Base-by-base conservation (phyloP, 2,797 vertebrate genomes). In the Octomys mimax region DNA sequence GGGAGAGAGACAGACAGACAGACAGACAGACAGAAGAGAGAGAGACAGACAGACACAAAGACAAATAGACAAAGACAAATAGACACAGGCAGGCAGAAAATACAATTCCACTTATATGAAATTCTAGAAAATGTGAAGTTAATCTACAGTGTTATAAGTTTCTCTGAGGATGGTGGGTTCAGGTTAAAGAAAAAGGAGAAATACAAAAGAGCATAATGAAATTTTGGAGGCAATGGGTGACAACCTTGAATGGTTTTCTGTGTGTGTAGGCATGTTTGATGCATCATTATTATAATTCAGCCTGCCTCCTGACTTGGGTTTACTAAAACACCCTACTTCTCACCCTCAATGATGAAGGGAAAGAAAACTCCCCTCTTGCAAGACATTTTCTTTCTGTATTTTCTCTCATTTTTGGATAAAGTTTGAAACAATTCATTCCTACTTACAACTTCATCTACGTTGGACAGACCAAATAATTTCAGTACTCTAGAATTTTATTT, bases 101-200 rank as follows among this genome's bases (percentile, higher is more conserved):
- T 39, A 26, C 39, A 71, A 36, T 62, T 71, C 64, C 54, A 89
- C 49, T 52, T 66, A 66, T 24, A 61, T 46, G 59, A 70, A 83
- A 90, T 83, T 78, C 19, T 70, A 78, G 42, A 90, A 78, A 90
- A 87, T 90, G 14, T 18, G 85, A 46, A 82, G 7, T 46, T 57
- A 64, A 57, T 46, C 57, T 77, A 6, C 8, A 61, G 19, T 54
- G 14, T 82, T 22, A 82, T 66, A 61, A 79, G 42, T 8, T 36
- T 73, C 46, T 75, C 39, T 92, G 49, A 33, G 46, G 31, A 49
- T 79, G 4, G 24, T 73, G n/a, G 19, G 12, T 85, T 94, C 42
- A 68, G 71, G 16, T 61, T 61, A n/a, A 6, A 8, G 22, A 16
- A 6, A 5, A 49, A 2, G 6, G 49, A n/a, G 22, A 14, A 21